Percentiles rank a stretch among this genome's conserved stretches.
Evolutionary conservation across 2,113 vertebrate genomes (phyloP).

Genomic region (Todiramphus chloris): DNA sequence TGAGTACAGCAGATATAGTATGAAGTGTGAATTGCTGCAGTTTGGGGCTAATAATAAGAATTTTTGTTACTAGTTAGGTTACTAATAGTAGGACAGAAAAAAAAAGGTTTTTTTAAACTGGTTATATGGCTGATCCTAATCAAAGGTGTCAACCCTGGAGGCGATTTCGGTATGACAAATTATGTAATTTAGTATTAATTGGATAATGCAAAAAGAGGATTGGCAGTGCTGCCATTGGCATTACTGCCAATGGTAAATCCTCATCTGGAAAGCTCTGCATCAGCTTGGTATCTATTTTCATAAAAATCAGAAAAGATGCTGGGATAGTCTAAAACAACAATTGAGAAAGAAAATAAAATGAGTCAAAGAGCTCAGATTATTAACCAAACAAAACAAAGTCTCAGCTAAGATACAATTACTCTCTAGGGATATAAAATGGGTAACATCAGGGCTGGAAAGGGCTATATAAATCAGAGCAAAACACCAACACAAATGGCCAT

Average conservation of each 20-base stretch:
- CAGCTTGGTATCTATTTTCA: not conserved
- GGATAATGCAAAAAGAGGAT: not conserved
- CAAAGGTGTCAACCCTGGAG: not conserved
- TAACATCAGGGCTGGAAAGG: not conserved
- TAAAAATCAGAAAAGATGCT: not conserved
- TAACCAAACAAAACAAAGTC: not conserved
- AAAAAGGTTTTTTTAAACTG: not conserved
- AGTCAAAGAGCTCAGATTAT: not conserved
- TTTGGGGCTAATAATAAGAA: not conserved
- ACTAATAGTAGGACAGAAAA: not conserved
- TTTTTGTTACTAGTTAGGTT: not conserved
- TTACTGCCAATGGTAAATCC: not conserved
- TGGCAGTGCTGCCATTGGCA: not conserved
- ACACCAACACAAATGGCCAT: not conserved
- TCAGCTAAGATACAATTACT: not conserved
- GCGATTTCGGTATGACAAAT: not conserved
- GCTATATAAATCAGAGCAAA: conserved; percentile 14
- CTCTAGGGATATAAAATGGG: not conserved
- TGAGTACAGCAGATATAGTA: not conserved
- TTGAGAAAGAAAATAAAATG: not conserved
- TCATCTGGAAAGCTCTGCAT: not conserved
- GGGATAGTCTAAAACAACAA: not conserved
- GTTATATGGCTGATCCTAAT: not conserved
- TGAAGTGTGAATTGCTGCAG: not conserved
- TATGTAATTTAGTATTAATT: not conserved